Evolutionary conservation across 2,888 invertebrate genomes (phyloP).

Genomic region (Pachymerium ferrugineum): DNA sequence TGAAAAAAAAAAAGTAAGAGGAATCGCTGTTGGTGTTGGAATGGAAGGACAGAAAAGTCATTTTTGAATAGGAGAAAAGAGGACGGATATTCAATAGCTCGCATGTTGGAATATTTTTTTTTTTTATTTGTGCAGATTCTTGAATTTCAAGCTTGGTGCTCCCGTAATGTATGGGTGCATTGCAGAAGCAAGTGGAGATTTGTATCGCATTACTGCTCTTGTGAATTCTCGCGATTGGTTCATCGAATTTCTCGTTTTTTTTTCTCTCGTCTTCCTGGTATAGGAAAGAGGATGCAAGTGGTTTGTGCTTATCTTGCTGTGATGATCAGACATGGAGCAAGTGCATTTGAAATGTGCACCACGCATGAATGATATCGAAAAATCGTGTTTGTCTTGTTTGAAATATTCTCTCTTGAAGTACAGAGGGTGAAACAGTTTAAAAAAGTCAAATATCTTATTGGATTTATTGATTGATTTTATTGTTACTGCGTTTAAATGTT

Average conservation of each 20-base stretch:
- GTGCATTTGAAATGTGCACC: slow-evolving; percentile 18
- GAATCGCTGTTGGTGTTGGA: too few species aligned
- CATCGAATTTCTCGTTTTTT: background rate
- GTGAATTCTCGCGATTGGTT: slow-evolving; percentile 18
- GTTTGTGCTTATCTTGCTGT: slow-evolving; percentile 15
- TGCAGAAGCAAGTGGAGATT: slow-evolving; percentile 12
- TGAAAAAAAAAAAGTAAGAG: too few species aligned
- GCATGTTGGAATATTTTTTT: background rate
- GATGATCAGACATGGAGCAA: slow-evolving; percentile 18
- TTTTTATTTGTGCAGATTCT: background rate
- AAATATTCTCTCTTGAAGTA: background rate
- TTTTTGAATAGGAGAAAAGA: background rate
- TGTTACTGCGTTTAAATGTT: too few species aligned
- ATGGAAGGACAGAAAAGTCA: background rate
- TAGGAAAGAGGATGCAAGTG: background rate
- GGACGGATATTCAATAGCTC: background rate
- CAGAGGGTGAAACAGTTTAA: background rate
- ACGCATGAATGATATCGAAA: slow-evolving; percentile 9
- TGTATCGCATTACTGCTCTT: slow-evolving; percentile 18
- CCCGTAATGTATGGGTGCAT: slow-evolving; percentile 5
- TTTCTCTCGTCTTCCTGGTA: background rate
- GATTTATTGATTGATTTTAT: background rate
- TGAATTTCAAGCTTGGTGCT: slow-evolving; percentile 3
- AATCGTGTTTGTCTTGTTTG: slow-evolving; percentile 8
- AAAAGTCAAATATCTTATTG: background rate